Conservation (phyloP, 92 coral and sea anemone species). For the Isaurus tuberculatus region DNA sequence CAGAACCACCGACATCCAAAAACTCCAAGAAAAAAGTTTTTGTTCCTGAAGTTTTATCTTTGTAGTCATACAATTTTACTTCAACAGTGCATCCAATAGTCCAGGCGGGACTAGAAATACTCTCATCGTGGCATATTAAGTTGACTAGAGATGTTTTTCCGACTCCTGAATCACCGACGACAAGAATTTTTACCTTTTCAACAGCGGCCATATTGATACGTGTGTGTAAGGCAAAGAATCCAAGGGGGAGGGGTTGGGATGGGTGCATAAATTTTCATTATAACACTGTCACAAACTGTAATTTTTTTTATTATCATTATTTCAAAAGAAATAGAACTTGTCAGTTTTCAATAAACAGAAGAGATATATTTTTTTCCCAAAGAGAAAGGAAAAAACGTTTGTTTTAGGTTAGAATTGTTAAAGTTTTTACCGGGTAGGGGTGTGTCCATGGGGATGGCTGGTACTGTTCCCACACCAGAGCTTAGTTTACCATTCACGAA, state of each 20-base stretch:
- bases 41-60: slow-evolving; percentile 81
- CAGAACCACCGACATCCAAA: slow-evolving; percentile 99
- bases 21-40: slow-evolving; percentile 94
- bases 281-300: no score
- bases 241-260: not conserved
- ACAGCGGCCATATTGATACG: slow-evolving; percentile 88
- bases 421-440: no score
- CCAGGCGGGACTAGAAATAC: slow-evolving; percentile 95
- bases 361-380: no score
- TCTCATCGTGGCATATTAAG: slow-evolving; percentile 91
- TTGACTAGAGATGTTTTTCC: slow-evolving; percentile 96
- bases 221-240: not conserved
- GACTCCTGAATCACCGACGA: slow-evolving; percentile 99
- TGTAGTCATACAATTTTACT: slow-evolving; percentile 91
- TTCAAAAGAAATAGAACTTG: no score
- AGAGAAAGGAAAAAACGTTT: no score
- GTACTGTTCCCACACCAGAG: not conserved
- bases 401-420: no score
- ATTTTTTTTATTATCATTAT: no score
- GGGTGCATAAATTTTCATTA: not conserved
- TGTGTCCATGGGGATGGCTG: no score
- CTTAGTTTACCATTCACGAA: no score
- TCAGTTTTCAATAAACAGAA: no score
- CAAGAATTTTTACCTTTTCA: slow-evolving; percentile 89
- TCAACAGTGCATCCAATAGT: slow-evolving; percentile 98